phyloP scores from a whole-genome alignment of 2,888 invertebrate genomes.

The Fabriciana adippe region DNA sequence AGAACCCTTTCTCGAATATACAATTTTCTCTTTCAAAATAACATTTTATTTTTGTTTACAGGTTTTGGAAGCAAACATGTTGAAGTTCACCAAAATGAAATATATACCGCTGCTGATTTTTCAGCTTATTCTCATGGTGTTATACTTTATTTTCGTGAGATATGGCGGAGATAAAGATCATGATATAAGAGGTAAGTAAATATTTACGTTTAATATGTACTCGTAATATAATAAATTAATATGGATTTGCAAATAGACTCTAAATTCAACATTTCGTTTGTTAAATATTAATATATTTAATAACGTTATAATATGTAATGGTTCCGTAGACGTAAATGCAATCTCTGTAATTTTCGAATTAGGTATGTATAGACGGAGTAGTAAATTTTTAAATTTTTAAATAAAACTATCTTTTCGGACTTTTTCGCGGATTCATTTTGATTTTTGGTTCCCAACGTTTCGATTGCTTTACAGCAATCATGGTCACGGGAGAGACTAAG shows the following conservation, averaged over 20 bases:
- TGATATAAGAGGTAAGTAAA: slow-evolving; percentile 54
- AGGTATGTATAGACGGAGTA: no score
- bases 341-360: no score
- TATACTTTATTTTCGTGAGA: slow-evolving; percentile 62
- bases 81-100: slow-evolving; percentile 51
- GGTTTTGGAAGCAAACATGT: slow-evolving; percentile 44
- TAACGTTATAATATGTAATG: no score
- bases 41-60: slow-evolving; percentile 3
- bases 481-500: no score
- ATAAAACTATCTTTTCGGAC: no score
- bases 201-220: slow-evolving; percentile 17
- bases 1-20: no score
- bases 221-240: background rate
- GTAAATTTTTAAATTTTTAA: no score
- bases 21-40: background rate
- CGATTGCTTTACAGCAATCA: no score
- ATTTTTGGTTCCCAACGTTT: no score
- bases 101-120: slow-evolving; percentile 65
- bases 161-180: slow-evolving; percentile 55
- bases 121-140: slow-evolving; percentile 61
- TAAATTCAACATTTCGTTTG: background rate
- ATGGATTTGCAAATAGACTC: background rate
- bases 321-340: no score
- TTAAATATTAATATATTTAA: background rate
- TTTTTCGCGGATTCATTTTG: no score